Evolutionary conservation across 2,797 vertebrate species (phyloP), one percentile per base, ranked within the genome.

Genomic region (Enteromius unitaeniatus): DNA sequence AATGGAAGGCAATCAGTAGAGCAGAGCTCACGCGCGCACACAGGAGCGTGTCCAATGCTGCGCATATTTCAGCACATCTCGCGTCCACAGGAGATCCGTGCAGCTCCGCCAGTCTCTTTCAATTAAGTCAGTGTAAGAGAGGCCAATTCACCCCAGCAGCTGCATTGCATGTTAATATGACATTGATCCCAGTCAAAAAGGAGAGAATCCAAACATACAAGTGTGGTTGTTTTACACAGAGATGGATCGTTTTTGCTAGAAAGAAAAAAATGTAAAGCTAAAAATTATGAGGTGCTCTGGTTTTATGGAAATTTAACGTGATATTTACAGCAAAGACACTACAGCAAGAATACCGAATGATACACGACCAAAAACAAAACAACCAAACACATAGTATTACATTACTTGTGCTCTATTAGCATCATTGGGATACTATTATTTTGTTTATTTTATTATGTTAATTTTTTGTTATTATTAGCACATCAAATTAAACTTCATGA

Each of bases 1-100:
- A 93, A 93, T 92, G 88, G 91, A 92, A 93, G 88, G 89, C 90
- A 91, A 93, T 94, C 91, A 92, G 89, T 73, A 19, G 82, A 84
- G 85, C 65, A 84, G 82, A 84, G 91, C 82, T 77, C 23, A 87
- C 86, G 67, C 84, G 75, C 87, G 79, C 85, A 85, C 62, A 78
- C 82, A 90, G 78, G 86, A 87, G 83, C 73, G 78, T 90, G 88
- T 90, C 89, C 77, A 79, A 88, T 85, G 87, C 82, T 0, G 86
- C 47, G 89, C 84, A 89, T 86, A 90, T 89, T 86, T 83, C 78
- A 81, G 83, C 76, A 64, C 84, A 42, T 90, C 79, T 80, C 78
- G 26, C 23, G 78, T 86, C 82, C 68, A 31, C 89, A 83, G 84
- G 85, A 84, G 84, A 83, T 82, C 67, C 23, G 77, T 85, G 53